Evolutionary conservation across 2,797 vertebrate species (phyloP), one percentile per base, ranked within the genome.

Genomic region (Cyclura pinguis): DNA sequence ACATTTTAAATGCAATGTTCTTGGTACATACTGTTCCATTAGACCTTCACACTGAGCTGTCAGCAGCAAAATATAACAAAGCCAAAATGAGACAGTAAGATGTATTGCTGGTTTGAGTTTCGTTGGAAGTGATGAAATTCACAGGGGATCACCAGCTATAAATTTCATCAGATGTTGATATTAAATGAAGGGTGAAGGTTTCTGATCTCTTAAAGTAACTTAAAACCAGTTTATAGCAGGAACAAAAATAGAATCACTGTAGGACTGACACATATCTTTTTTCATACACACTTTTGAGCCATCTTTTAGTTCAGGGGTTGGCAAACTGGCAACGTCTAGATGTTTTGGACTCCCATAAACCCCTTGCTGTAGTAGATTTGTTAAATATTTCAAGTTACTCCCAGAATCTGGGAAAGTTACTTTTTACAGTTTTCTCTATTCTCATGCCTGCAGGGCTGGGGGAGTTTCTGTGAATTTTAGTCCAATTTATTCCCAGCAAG

Each of bases 1-100:
- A 50, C 4, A 74, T 47, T 47, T 59, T 74, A 82, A 88, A 42
- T 81, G 47, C 62, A 38, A 55, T 52, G 38, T 88, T 72, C 47
- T 81, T 55, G 74, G 12, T 12, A 87, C 62, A 35, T 88, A 18
- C 69, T 74, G 80, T 83, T 74, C 87, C 52, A 62, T 32, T 47
- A 32, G 67, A 74, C 67, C 35, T 83, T 73, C 80, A 59, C 35
- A 59, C 20, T 22, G n/a, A 80, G 6, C 22, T 69, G 0, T 72
- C 50, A 73, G n/a, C 29, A 64, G 9, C 77, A 80, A 73, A n/a
- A 32, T 5, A 72, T 12, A n/a, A 18, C 35, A 82, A 16, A 57
- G 14, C 32, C 50, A 13, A 52, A 78, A 20, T 4, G 27, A 50
- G 72, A 20, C 24, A 67, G 42, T 10, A 72, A 81, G 16, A 59